Conservation (phyloP, 1,140 invertebrate species). For the Cyrtorhinus lividipennis region DNA sequence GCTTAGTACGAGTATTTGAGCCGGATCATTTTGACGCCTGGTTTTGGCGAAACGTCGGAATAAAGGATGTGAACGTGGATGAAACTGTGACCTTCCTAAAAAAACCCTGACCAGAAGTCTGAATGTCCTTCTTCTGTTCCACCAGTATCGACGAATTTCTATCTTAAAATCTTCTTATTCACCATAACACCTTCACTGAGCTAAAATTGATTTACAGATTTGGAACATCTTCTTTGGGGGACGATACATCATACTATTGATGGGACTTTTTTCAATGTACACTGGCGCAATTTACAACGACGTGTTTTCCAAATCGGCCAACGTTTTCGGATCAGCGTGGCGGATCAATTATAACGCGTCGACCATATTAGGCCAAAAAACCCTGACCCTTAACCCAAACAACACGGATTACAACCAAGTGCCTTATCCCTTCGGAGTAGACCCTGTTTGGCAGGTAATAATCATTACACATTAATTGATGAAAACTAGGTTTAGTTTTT, state of each 20-base stretch:
- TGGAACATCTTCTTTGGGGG: constrained; percentile 96
- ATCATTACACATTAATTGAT: no score
- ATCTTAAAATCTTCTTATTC: no score
- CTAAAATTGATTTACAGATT: constrained; percentile 52
- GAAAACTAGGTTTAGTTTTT: no score
- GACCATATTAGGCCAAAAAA: constrained; percentile 33
- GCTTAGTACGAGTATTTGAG: no score
- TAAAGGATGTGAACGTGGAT: no score
- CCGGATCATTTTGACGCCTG: no score
- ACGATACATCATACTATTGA: constrained; percentile 91
- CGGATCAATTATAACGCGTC: constrained; percentile 37
- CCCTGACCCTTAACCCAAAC: constrained; percentile 49
- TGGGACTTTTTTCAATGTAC: constrained; percentile 95
- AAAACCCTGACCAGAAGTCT: no score
- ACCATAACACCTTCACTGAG: no score
- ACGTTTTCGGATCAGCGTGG: constrained; percentile 86
- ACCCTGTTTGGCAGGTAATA: constrained; percentile 74
- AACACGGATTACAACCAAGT: constrained; percentile 36
- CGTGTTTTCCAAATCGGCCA: constrained; percentile 88
- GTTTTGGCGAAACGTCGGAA: no score
- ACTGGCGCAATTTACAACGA: constrained; percentile 98
- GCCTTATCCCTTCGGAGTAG: constrained; percentile 75
- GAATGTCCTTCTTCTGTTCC: no score
- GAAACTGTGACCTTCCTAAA: no score
- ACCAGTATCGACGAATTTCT: no score